Conservation (phyloP, 2,797 vertebrate species). For the Notolepis coatsorum region DNA sequence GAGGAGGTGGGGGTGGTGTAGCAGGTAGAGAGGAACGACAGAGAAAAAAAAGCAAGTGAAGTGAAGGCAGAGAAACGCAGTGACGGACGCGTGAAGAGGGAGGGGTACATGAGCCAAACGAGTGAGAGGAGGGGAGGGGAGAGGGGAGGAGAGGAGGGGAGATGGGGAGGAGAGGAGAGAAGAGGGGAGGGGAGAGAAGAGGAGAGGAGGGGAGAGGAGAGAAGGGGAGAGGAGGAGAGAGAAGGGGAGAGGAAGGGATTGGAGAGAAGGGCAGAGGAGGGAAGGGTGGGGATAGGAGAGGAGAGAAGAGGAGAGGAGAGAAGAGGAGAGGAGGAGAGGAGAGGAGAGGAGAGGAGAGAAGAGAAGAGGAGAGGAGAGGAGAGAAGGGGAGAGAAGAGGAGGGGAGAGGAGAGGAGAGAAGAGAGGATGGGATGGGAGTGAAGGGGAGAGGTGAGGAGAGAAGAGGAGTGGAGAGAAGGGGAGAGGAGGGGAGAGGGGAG, state of each 20-base stretch:
- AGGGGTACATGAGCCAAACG: too few species aligned
- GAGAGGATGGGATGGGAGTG: conserved; percentile 22
- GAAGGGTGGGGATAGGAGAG: too few species aligned
- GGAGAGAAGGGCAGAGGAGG: too few species aligned
- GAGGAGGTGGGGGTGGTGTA: conserved; percentile 7
- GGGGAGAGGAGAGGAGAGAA: not conserved
- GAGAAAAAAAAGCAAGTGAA: not conserved
- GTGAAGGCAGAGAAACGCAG: too few species aligned
- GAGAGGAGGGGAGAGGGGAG: not conserved
- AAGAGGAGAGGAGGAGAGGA: not conserved
- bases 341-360: not conserved
- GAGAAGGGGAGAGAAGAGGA: not conserved
- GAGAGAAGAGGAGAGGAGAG: too few species aligned
- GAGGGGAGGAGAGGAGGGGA: not conserved
- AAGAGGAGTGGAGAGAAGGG: conserved; percentile 18
- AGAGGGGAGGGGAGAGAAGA: not conserved
- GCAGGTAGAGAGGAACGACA: not conserved
- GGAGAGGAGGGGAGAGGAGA: not conserved
- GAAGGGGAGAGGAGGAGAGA: not conserved
- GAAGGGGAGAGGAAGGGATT: not conserved
- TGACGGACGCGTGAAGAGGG: too few species aligned
- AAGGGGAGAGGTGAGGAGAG: conserved; percentile 14
- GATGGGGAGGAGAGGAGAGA: too few species aligned
- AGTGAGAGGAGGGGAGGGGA: too few species aligned
- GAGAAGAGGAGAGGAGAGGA: conserved; percentile 8